phyloP scores from a whole-genome alignment of 2,797 vertebrate species.

The Fistularia commersonii region DNA sequence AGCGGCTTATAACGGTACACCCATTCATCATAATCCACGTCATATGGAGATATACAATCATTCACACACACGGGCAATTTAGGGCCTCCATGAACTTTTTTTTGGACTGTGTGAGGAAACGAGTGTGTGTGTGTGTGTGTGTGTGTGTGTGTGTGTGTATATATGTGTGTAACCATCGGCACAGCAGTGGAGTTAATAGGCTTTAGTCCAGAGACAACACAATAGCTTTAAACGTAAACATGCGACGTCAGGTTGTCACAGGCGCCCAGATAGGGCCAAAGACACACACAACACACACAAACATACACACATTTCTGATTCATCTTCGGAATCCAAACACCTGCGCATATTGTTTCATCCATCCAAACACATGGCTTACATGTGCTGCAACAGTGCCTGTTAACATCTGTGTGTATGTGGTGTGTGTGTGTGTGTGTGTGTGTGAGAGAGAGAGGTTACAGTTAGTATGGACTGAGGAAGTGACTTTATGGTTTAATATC shows the following conservation, averaged over 20 bases:
- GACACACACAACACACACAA: slow-evolving; percentile 25
- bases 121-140: slow-evolving; percentile 8
- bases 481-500: slow-evolving; percentile 20
- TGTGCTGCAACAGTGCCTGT: slow-evolving; percentile 24
- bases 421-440: slow-evolving; percentile 6
- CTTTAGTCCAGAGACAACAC: slow-evolving; percentile 65
- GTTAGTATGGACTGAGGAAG: slow-evolving; percentile 14
- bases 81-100: no score
- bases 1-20: no score
- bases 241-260: slow-evolving; percentile 3
- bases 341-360: slow-evolving; percentile 50
- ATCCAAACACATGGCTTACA: slow-evolving; percentile 54
- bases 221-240: slow-evolving; percentile 50
- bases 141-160: slow-evolving; percentile 5
- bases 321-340: slow-evolving; percentile 56
- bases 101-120: no score
- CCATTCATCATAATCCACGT: no score
- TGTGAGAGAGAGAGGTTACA: slow-evolving; percentile 29
- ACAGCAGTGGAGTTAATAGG: slow-evolving; percentile 67
- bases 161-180: slow-evolving; percentile 46
- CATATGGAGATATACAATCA: no score
- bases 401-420: slow-evolving; percentile 21
- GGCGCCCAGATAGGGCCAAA: slow-evolving; percentile 6
- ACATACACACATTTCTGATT: slow-evolving; percentile 30
- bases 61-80: no score